Base-by-base conservation (phyloP, 2,888 invertebrate genomes). In the Trichopoda pennipes region DNA sequence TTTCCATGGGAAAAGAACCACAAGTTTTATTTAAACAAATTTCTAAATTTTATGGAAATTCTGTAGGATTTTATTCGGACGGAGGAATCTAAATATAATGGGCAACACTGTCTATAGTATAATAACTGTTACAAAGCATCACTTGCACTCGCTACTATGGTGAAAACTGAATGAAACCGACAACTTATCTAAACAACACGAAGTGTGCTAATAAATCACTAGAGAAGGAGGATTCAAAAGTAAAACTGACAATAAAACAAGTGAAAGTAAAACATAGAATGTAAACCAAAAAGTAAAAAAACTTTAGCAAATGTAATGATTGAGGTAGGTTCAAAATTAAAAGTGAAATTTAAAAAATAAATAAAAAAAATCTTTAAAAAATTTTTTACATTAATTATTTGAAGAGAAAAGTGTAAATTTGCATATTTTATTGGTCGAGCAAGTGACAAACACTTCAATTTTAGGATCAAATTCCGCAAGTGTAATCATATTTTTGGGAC, bases 131-230 rank as follows among this genome's bases (percentile, higher is more conserved):
- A 21, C 63, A 58, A 63, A 78, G 69, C 69, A 74, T 58, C 78
- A 49, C 19, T 28, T 17, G 21, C 16, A 74, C 35, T 78, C 64
- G 61, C 19, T 21, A 32, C 47, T 47, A 72, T 64, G 69, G 73
- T 69, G 78, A 78, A 69, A 58, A 75, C 4, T 10, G 0, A 42
- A 38, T 21, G n/a, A 72, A 61, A 55, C 51, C 66, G 53, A 66
- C 3, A 28, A 14, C 49, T 47, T 14, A 53, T 38, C n/a, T 10
- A 10, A 73, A 68, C 42, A 61, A 56, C 10, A 63, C 76, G 72
- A 77, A 81, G 17, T 81, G 69, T 77, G 77, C 61, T 77, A 55
- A 32, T 63, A 74, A 64, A 68, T 28, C 77, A 81, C 35, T 81
- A 56, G 73, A 68, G 56, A 68, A 73, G 12, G 77, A 35, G 72